Percentiles rank a stretch among this genome's conserved stretches.
Conservation (phyloP, 2,797 vertebrate genomes). For the Australoheros facetus region DNA sequence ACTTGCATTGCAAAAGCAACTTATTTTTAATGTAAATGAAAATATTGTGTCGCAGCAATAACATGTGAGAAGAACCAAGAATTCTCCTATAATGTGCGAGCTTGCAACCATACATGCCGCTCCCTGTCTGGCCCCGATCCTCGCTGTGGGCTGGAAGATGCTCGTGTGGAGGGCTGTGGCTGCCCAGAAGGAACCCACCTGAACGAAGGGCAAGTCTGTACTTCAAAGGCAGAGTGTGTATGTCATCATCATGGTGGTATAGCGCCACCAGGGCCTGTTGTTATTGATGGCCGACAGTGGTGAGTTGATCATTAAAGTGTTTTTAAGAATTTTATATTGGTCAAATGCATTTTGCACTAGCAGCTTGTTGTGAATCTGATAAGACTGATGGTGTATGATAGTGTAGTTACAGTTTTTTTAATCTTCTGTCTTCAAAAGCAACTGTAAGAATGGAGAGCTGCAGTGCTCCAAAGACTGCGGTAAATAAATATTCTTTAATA, state of each 20-base stretch:
- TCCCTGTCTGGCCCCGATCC: conserved; percentile 69
- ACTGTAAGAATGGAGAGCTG: conserved; percentile 76
- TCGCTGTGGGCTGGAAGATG: conserved; percentile 53
- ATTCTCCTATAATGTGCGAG: conserved; percentile 63
- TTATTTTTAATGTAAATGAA: neutral
- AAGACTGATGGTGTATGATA: neutral
- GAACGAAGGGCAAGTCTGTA: conserved; percentile 55
- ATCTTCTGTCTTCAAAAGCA: conserved; percentile 55
- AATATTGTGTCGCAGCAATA: conserved; percentile 52
- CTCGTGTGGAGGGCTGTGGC: conserved; percentile 77
- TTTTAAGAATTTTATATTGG: neutral
- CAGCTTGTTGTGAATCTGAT: neutral
- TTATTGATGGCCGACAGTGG: conserved; percentile 71
- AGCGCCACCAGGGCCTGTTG: conserved; percentile 39
- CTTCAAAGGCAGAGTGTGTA: conserved; percentile 52
- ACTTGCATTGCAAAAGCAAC: neutral
- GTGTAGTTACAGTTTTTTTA: neutral
- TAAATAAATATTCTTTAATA: conserved; percentile 39
- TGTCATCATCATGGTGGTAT: conserved; percentile 59
- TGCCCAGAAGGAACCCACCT: conserved; percentile 74
- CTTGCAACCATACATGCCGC: conserved; percentile 77
- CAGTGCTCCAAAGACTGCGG: conserved; percentile 70
- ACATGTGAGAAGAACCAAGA: conserved; percentile 68
- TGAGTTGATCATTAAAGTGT: conserved; percentile 38
- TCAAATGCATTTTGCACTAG: neutral